Percentiles rank a stretch among this genome's conserved stretches.
phyloP scores from a whole-genome alignment of 2,113 vertebrate genomes.

The Sinocyclocheilus maitianheensis region DNA sequence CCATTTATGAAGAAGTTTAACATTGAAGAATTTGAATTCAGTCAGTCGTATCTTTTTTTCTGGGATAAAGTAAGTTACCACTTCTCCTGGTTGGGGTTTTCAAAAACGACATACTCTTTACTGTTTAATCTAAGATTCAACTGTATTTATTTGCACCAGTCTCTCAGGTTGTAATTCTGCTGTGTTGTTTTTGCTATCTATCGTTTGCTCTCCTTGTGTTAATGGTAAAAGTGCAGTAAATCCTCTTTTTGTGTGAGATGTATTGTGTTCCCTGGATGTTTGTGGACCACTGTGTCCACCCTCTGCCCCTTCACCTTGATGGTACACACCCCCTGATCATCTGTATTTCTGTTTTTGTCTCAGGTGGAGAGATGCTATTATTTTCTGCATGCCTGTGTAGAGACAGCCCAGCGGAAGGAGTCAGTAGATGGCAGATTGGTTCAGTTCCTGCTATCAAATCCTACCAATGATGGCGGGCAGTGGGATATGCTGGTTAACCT shows the following conservation, averaged over 20 bases:
- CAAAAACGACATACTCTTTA: background rate
- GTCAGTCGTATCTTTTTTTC: constrained; percentile 96
- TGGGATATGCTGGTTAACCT: constrained; percentile 99
- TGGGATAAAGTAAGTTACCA: constrained; percentile 92
- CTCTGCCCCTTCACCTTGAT: constrained; percentile 12
- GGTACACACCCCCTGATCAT: background rate
- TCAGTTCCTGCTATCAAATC: constrained; percentile 92
- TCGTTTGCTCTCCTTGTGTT: constrained; percentile 12
- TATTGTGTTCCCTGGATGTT: constrained; percentile 23
- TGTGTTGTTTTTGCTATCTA: constrained; percentile 7
- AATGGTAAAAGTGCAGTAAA: constrained; percentile 15
- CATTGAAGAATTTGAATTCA: constrained; percentile 98
- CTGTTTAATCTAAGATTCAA: background rate
- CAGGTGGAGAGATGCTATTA: constrained; percentile 95
- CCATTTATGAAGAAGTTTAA: constrained; percentile 98
- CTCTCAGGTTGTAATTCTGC: background rate
- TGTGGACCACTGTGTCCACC: constrained; percentile 20
- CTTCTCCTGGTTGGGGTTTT: background rate
- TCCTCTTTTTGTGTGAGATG: constrained; percentile 30
- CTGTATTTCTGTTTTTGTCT: background rate
- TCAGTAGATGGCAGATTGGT: constrained; percentile 89
- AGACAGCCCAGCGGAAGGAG: constrained; percentile 90
- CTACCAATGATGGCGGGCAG: constrained; percentile 93
- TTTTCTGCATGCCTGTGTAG: constrained; percentile 89
- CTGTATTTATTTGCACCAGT: background rate